Evolutionary conservation across 2,113 vertebrate species (phyloP).

Genomic region (Callipepla squamata): DNA sequence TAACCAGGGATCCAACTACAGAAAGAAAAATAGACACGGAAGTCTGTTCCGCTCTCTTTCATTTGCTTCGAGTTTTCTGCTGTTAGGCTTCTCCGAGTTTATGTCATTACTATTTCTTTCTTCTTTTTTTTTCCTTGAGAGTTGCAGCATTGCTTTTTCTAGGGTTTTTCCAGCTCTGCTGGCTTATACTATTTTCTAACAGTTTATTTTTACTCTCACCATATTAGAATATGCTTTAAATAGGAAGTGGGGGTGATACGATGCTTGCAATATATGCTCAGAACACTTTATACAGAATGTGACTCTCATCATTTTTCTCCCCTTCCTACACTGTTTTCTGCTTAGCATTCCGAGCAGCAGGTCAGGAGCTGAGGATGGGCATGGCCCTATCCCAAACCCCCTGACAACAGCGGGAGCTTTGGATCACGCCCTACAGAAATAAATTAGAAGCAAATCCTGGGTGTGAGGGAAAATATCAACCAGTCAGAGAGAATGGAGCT

Average conservation of each 20-base stretch:
- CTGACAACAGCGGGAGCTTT: neutral
- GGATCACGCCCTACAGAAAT: conserved; percentile 24
- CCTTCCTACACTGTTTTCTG: neutral
- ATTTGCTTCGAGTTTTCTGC: conserved; percentile 4
- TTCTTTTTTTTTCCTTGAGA: neutral
- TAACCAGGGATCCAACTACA: conserved; percentile 1
- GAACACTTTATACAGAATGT: neutral
- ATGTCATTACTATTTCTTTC: neutral
- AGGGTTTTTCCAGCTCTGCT: fast-evolving
- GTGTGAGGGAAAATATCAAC: conserved; percentile 14
- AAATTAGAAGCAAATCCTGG: neutral
- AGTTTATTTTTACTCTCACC: neutral
- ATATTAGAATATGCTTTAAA: neutral
- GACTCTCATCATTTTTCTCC: fast-evolving
- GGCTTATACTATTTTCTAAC: neutral
- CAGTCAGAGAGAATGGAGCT: conserved; percentile 40
- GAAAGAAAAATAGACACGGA: conserved; percentile 45
- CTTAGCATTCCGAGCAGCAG: neutral
- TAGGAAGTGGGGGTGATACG: too few species aligned
- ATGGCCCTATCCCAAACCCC: neutral
- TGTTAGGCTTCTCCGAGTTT: neutral
- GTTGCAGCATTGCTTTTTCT: neutral
- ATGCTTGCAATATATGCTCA: neutral
- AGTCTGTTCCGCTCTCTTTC: neutral
- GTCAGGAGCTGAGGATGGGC: neutral